phyloP scores from a whole-genome alignment of 2,888 invertebrate genomes.

The Eupithecia inturbata region DNA sequence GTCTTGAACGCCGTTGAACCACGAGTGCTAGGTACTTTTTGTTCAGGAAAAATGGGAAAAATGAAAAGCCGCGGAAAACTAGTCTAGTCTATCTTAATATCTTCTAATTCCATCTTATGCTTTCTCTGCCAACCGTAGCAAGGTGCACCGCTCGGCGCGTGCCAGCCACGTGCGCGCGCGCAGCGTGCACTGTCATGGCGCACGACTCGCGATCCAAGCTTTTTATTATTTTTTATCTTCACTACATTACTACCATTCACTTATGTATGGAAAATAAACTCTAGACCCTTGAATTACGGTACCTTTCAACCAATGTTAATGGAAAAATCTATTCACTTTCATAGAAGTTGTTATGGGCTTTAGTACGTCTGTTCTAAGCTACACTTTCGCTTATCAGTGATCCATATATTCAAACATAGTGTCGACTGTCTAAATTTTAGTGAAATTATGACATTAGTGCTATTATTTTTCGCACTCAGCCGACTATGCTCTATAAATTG shows the following conservation, averaged over 20 bases:
- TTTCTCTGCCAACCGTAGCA: slow-evolving; percentile 66
- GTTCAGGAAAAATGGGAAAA: background rate
- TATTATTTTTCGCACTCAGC: slow-evolving; percentile 56
- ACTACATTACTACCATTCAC: background rate
- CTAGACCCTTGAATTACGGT: background rate
- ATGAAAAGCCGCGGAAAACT: background rate
- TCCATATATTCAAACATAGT: background rate
- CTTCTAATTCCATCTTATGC: background rate
- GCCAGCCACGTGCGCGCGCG: slow-evolving; percentile 68
- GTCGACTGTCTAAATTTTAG: background rate
- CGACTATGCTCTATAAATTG: slow-evolving; percentile 73
- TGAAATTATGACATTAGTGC: slow-evolving; percentile 44
- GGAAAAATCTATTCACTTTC: background rate
- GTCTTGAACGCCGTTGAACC: background rate
- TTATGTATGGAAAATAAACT: background rate
- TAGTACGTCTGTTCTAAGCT: background rate
- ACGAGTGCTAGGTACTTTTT: background rate
- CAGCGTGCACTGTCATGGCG: slow-evolving; percentile 74
- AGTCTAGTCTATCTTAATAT: background rate
- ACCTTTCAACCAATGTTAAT: background rate
- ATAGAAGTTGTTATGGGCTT: background rate
- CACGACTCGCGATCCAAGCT: slow-evolving; percentile 60
- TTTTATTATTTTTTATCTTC: slow-evolving; percentile 52
- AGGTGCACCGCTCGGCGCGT: slow-evolving; percentile 72
- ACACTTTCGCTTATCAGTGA: background rate